These are phyloP conservation scores for Stigmatopora argus DNA, from an alignment of 2,113 vertebrate genomes.

Conservation along the genomic window DNA sequence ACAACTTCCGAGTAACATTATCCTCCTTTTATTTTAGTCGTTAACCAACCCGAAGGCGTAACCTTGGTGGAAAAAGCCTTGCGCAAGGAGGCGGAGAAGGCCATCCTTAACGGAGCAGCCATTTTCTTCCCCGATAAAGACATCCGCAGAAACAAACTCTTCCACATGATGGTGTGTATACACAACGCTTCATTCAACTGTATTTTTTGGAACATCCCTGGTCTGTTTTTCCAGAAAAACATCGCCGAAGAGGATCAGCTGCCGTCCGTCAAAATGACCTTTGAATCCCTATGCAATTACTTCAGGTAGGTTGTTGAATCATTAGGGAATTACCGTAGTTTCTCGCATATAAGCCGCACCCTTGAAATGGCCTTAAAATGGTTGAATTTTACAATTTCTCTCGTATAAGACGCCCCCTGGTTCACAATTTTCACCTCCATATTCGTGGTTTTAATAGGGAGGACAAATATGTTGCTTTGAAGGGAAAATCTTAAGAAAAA, in stretches of 20 bases:
- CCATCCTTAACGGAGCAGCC: slow-evolving; percentile 88
- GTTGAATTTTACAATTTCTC: too few species aligned
- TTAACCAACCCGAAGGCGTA: slow-evolving; percentile 76
- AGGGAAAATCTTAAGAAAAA: too few species aligned
- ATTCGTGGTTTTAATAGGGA: too few species aligned
- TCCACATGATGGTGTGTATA: slow-evolving; percentile 86
- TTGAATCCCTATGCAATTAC: slow-evolving; percentile 89
- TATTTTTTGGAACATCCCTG: not conserved
- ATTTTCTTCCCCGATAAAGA: slow-evolving; percentile 91
- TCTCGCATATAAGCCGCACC: too few species aligned
- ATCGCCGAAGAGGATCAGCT: slow-evolving; percentile 86
- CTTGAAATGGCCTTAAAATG: too few species aligned
- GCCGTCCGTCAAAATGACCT: slow-evolving; percentile 85
- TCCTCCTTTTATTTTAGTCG: slow-evolving; percentile 69
- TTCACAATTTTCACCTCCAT: too few species aligned
- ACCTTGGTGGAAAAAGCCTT: slow-evolving; percentile 69
- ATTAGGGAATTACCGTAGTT: not conserved
- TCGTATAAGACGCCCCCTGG: too few species aligned
- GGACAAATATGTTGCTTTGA: too few species aligned
- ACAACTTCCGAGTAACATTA: not conserved
- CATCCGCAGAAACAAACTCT: slow-evolving; percentile 82
- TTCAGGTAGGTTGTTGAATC: slow-evolving; percentile 77
- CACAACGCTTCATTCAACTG: not conserved
- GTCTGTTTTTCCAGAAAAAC: slow-evolving; percentile 77
- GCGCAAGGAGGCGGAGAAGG: slow-evolving; percentile 83